Base-by-base conservation (phyloP, 2,797 vertebrate genomes). In the Pangasius krempfi region DNA sequence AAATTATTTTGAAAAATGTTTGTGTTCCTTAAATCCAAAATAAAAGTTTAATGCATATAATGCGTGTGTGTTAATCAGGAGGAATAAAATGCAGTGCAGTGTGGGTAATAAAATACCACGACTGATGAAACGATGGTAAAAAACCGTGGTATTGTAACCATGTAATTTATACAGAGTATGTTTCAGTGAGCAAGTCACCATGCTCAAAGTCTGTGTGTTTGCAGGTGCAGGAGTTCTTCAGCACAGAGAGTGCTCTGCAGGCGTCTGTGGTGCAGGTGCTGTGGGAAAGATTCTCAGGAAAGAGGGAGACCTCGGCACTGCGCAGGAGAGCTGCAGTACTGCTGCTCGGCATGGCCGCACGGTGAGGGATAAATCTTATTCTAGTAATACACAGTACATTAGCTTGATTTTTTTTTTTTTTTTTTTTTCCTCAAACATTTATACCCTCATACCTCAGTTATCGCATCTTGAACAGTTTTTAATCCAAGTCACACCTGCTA, bases 161-260 rank as follows among this genome's bases (percentile, higher is more conserved):
- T 25, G 20, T 13, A 27, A 44, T 30, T n/a, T 52, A 52, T 52
- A 1, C 12, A 0, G 14, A 16, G 25, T 80, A 5, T 13, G 18
- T 58, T 56, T 37, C 3, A 4, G 33, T 20, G 50, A 79, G n/a
- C 16, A 56, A 12, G 30, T 10, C 18, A 2, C 0, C 56, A 72
- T 60, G 1, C 9, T 75, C 2, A 27, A 27, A 27, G 12, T n/a
- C 12, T 62, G 16, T 70, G 25, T 78, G 4, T 72, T 27, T 72
- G 7, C 93, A 99, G 98, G 95, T 99, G 80, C 97, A 97, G 18
- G 98, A 99, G 93, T 99, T 99, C 94, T 97, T 99, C 68, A 94
- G 96, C 93, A 97, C 87, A 94, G 97, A 90, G 92, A 98, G 93
- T 94, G 94, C 25, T 92, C 97, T 93, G 75, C 96, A 93, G 94